Conservation (phyloP, 2,113 vertebrate species). For the Piliocolobus tephrosceles region DNA sequence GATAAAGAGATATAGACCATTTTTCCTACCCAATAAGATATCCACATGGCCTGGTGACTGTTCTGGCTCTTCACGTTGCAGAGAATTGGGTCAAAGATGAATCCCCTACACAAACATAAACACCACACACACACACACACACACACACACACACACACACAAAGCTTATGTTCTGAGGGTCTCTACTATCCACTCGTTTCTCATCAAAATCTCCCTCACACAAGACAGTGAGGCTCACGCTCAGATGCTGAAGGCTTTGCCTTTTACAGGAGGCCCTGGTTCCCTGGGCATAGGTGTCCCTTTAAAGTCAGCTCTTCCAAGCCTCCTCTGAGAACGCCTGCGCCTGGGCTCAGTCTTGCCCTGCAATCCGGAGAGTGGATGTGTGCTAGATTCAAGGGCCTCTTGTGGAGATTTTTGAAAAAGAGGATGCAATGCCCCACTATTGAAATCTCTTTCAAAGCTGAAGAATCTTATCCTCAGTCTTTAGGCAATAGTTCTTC, state of each 20-base stretch:
- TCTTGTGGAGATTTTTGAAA: background rate
- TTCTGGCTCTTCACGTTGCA: background rate
- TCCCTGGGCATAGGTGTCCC: background rate
- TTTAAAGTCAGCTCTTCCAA: background rate
- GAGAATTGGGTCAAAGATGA: background rate
- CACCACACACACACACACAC: background rate
- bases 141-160: too few species aligned
- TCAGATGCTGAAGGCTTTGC: background rate
- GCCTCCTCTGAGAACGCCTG: background rate
- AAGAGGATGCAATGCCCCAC: background rate
- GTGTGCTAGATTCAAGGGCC: background rate
- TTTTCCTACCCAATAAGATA: background rate
- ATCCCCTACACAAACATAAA: background rate
- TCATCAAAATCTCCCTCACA: background rate
- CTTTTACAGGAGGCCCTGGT: background rate
- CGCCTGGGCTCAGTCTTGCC: background rate
- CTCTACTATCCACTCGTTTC: background rate
- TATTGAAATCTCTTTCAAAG: background rate
- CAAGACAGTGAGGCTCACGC: accelerated
- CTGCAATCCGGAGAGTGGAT: background rate
- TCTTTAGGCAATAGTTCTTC: background rate
- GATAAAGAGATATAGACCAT: background rate
- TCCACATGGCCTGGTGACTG: background rate
- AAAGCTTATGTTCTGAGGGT: background rate
- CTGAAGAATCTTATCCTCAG: background rate